Evolutionary conservation across 2,888 invertebrate species (phyloP), one percentile per base, ranked within the genome.

Genomic region (Luperina testacea): DNA sequence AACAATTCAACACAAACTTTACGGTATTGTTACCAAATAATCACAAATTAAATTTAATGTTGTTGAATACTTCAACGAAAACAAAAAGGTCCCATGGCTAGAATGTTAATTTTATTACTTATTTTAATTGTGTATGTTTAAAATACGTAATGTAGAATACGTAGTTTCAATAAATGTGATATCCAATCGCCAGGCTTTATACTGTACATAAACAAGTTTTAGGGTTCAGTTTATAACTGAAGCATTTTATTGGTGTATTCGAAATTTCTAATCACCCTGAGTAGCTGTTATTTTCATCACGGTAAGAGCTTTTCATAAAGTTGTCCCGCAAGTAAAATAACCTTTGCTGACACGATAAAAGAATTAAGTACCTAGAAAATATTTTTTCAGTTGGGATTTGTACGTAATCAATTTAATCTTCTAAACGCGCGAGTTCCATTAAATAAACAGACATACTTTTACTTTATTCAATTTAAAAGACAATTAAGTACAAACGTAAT

Each of bases 401-500:
- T 13, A 42, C 48, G 8, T 69, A 11, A 7, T 51, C 20, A 71
- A 15, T 63, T 77, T 1, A 63, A 42, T 63, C 42, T 53, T 45
- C 9, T 64, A 1, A 45, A 42, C 27, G 24, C 11, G 9, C 13
- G 17, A 53, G 17, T 32, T 45, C 9, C 2, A 57, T 53, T 53
- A 1, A 27, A 72, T 8, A 42, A 42, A 73, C 9, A 48, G 32
- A 38, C 32, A 53, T 57, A 6, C 2, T 51, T 64, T 57, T 48
- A 27, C 13, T 53, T 53, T 27, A 72, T 48, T 72, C 7, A 27
- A 73, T 73, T 59, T 65, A 74, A 51, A 81, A 57, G 17, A 48
- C n/a, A 81, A 80, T 64, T 45, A 71, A 63, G 6, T 57, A 57
- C 20, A 78, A 71, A 48, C 24, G 20, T 64, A 64, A 53, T 81